phyloP scores from a whole-genome alignment of 2,113 vertebrate species.

The Cynopterus brachyotis region DNA sequence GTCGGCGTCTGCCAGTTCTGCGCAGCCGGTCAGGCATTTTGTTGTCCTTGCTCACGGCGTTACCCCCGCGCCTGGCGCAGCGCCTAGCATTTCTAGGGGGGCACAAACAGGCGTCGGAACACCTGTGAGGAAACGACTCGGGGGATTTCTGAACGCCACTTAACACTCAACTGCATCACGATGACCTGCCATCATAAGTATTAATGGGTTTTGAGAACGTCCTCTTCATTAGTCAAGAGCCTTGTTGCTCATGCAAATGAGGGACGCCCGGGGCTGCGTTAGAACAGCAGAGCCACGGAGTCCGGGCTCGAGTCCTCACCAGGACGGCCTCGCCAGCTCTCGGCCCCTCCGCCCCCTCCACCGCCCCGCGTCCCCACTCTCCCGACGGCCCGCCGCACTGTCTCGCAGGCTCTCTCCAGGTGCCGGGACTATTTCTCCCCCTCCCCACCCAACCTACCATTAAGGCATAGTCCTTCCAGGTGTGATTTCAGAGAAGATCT shows the following conservation, averaged over 20 bases:
- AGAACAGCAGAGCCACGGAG: rapidly evolving
- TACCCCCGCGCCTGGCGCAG: background rate
- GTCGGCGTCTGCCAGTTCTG: background rate
- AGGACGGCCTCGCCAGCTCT: rapidly evolving
- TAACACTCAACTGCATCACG: background rate
- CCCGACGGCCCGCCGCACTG: too few relatives aligned
- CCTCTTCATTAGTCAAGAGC: background rate
- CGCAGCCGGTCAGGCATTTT: background rate
- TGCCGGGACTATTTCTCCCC: too few relatives aligned
- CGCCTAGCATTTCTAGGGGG: background rate
- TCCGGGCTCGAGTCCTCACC: background rate
- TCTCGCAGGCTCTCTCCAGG: background rate
- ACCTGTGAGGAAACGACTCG: background rate
- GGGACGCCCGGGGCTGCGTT: background rate
- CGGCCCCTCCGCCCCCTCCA: too few relatives aligned
- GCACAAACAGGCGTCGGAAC: background rate
- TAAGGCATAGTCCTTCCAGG: background rate
- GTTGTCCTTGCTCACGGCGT: background rate
- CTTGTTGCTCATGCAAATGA: background rate
- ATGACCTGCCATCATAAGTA: background rate
- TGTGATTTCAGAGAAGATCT: background rate
- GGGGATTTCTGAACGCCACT: background rate
- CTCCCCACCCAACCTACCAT: background rate
- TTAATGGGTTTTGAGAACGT: background rate
- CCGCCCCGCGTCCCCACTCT: rapidly evolving